Percentiles rank a stretch among this genome's conserved stretches.
These are phyloP conservation scores for Aplocera efformata DNA, from an alignment of 2,888 invertebrate species.

Conservation along the genomic window DNA sequence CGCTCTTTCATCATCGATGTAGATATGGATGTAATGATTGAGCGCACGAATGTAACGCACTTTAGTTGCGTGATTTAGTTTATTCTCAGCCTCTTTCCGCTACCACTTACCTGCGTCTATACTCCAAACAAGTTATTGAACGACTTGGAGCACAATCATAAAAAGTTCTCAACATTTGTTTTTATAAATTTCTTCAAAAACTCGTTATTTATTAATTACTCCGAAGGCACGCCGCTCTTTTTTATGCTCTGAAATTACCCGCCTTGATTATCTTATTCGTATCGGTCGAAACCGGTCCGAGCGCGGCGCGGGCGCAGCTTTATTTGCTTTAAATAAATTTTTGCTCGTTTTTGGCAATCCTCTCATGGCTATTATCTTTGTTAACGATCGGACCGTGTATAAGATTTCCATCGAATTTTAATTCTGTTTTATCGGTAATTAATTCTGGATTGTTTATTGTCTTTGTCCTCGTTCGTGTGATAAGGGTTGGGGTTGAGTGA, in stretches of 20 bases:
- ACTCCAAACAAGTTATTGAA: not conserved
- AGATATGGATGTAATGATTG: slow-evolving; percentile 35
- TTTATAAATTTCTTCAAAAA: slow-evolving; percentile 28
- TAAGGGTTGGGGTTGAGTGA: slow-evolving; percentile 66
- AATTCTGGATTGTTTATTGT: slow-evolving; percentile 61
- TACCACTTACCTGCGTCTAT: too few relatives aligned
- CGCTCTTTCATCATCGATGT: slow-evolving; percentile 49
- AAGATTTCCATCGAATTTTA: slow-evolving; percentile 67
- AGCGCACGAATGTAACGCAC: slow-evolving; percentile 11
- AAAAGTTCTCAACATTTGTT: slow-evolving; percentile 23
- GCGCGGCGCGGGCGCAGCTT: slow-evolving; percentile 59
- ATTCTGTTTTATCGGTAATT: slow-evolving; percentile 58
- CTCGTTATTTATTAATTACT: slow-evolving; percentile 64
- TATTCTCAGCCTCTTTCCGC: not conserved
- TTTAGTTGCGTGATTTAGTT: not conserved
- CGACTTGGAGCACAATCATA: slow-evolving; percentile 9
- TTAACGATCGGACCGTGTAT: slow-evolving; percentile 70
- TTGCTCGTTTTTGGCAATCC: slow-evolving; percentile 76
- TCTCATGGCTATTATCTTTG: slow-evolving; percentile 62
- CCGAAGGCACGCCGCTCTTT: slow-evolving; percentile 54
- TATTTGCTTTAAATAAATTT: slow-evolving; percentile 74
- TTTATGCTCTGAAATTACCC: slow-evolving; percentile 67
- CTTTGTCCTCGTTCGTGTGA: slow-evolving; percentile 69
- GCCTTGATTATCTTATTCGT: slow-evolving; percentile 75
- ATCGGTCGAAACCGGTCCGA: slow-evolving; percentile 59